Base-by-base conservation (phyloP, 2,888 invertebrate species). In the Cerastis leucographa region DNA sequence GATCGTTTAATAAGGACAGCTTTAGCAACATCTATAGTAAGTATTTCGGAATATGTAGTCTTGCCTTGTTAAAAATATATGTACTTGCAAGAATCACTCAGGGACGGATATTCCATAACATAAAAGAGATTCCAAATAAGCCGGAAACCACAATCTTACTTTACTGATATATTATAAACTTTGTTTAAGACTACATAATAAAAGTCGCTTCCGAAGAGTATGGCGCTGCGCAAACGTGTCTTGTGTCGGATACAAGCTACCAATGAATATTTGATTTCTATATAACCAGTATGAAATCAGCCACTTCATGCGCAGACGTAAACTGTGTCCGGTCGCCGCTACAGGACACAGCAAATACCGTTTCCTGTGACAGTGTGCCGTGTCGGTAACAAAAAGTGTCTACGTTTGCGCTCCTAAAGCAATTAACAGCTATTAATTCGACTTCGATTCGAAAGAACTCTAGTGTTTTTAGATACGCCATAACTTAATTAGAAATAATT, bases 121-220 rank as follows among this genome's bases (percentile, higher is more conserved):
- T 25, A 61, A 69, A 29, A 69, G n/a, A n/a, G 25, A 62, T 49
- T 54, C 44, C 51, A 68, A 83, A 84, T 44, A 74, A 67, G 49
- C 44, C 56, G n/a, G n/a, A n/a, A n/a, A n/a, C n/a, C n/a, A n/a
- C n/a, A n/a, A n/a, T n/a, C n/a, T n/a, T n/a, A n/a, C n/a, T n/a
- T n/a, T n/a, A 35, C 35, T 35, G 35, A 35, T 35, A 59, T 25
- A 17, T 29, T 29, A 12, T 25, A 17, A 35, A 17, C 19, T 35
- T 56, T 49, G 22, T 49, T 19, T 44, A 35, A 35, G 35, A 35
- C 35, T 2, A 40, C 17, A 12, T 42, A 29, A 19, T 44, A 35
- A n/a, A n/a, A 44, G 11, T n/a, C 9, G n/a, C 51, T 54, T 6
- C 3, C 17, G 9, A 54, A 1, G 17, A 49, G 40, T 71, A 35